Conservation (phyloP, 2,113 vertebrate genomes). For the Garra rufa region DNA sequence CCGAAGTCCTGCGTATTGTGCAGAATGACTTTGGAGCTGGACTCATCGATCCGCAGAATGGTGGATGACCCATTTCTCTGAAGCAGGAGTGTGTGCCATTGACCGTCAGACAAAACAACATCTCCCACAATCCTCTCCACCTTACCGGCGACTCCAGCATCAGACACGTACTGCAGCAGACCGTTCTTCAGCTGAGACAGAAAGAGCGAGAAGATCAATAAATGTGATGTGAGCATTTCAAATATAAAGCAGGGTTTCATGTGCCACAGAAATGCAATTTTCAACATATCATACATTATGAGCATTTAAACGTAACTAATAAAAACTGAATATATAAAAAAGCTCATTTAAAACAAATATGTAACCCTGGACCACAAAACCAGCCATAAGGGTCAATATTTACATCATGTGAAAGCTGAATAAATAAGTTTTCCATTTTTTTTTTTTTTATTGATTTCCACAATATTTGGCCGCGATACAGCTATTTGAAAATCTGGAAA, state of each 20-base stretch:
- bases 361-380: too few species aligned
- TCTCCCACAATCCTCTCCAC: constrained; percentile 90
- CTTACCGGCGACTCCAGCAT: constrained; percentile 89
- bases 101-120: constrained; percentile 83
- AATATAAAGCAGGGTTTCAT: too few species aligned
- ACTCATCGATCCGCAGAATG: constrained; percentile 77
- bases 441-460: too few species aligned
- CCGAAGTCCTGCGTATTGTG: constrained; percentile 93
- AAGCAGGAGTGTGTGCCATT: constrained; percentile 88
- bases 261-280: too few species aligned
- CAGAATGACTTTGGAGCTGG: constrained; percentile 77
- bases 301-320: not conserved
- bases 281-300: too few species aligned
- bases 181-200: constrained; percentile 86
- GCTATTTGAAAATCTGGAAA: too few species aligned
- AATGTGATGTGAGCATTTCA: too few species aligned
- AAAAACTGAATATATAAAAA: not conserved
- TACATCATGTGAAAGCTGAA: too few species aligned
- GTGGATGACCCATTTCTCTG: constrained; percentile 86
- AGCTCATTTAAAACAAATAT: not conserved
- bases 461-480: too few species aligned
- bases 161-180: constrained; percentile 89
- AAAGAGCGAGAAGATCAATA: not conserved
- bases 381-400: too few species aligned
- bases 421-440: too few species aligned